phyloP scores from a whole-genome alignment of 1,140 invertebrate genomes.

The Aphis gossypii region DNA sequence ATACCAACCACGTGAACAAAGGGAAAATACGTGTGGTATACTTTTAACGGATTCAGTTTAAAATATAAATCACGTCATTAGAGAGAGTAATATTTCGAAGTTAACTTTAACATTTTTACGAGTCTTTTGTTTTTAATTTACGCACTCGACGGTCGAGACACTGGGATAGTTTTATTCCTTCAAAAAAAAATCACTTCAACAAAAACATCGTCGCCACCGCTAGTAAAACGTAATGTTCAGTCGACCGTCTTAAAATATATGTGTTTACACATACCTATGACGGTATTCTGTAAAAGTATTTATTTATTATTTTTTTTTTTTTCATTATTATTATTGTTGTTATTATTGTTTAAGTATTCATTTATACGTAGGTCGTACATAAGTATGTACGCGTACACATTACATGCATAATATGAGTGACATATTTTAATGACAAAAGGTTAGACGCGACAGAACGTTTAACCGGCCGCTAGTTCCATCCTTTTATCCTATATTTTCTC shows the following conservation, averaged over 20 bases:
- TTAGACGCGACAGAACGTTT: not conserved
- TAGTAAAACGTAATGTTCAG: not conserved
- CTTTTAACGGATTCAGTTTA: not conserved
- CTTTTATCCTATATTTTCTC: not conserved
- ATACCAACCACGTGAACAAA: not conserved
- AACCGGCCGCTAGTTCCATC: not conserved
- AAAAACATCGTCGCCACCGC: not conserved
- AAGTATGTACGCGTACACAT: not conserved
- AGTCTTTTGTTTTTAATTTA: constrained; percentile 19
- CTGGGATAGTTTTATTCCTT: not conserved
- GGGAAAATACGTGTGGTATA: not conserved
- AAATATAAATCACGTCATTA: constrained; percentile 13
- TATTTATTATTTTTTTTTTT: not conserved
- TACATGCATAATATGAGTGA: not conserved
- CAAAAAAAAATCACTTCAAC: not conserved
- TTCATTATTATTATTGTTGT: not conserved
- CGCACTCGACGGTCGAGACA: not conserved
- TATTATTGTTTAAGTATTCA: not conserved
- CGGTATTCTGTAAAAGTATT: not conserved
- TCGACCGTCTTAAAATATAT: not conserved
- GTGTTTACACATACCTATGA: not conserved
- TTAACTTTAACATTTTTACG: not conserved
- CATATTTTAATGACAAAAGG: constrained; percentile 10
- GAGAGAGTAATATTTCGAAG: not conserved
- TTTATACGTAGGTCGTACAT: not conserved